These are phyloP conservation scores for Lacerta bilineata DNA, from an alignment of 2,797 vertebrate species.

Conservation along the genomic window DNA sequence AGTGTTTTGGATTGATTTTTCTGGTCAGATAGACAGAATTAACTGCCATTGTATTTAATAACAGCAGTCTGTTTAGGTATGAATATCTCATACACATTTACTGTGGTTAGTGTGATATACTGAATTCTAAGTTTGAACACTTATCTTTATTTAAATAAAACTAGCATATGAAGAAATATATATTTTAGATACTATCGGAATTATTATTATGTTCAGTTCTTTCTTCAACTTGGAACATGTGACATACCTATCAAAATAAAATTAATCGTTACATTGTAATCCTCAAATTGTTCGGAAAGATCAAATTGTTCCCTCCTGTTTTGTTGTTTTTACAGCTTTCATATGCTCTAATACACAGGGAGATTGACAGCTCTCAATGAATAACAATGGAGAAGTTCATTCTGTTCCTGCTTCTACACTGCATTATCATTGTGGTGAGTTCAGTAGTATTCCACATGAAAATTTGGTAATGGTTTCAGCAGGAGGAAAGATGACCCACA, in stretches of 20 bases:
- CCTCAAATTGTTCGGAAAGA: conserved; percentile 48
- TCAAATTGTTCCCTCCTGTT: conserved; percentile 38
- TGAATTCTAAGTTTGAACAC: conserved; percentile 69
- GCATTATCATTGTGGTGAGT: conserved; percentile 1
- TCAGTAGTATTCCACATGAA: conserved; percentile 31
- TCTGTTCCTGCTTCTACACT: not conserved
- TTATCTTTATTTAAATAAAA: conserved; percentile 74
- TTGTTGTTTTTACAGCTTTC: conserved; percentile 6
- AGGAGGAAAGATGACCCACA: conserved; percentile 12
- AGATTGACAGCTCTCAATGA: conserved; percentile 25
- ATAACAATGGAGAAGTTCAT: conserved; percentile 37
- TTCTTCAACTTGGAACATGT: conserved; percentile 59
- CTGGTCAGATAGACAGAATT: conserved; percentile 62
- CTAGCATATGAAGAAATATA: conserved; percentile 67
- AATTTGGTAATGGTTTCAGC: conserved; percentile 40
- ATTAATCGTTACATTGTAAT: conserved; percentile 56
- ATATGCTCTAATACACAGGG: conserved; percentile 28
- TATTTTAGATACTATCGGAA: conserved; percentile 56
- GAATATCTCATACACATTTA: conserved; percentile 61
- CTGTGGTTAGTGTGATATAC: conserved; percentile 69
- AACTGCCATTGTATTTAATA: conserved; percentile 61
- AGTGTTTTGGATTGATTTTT: conserved; percentile 65
- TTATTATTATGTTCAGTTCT: conserved; percentile 56
- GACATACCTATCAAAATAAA: conserved; percentile 59
- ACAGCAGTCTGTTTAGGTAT: conserved; percentile 61